These are phyloP conservation scores for Campopleginae sp. DNA, from an alignment of 2,888 invertebrate species.

Conservation along the genomic window DNA sequence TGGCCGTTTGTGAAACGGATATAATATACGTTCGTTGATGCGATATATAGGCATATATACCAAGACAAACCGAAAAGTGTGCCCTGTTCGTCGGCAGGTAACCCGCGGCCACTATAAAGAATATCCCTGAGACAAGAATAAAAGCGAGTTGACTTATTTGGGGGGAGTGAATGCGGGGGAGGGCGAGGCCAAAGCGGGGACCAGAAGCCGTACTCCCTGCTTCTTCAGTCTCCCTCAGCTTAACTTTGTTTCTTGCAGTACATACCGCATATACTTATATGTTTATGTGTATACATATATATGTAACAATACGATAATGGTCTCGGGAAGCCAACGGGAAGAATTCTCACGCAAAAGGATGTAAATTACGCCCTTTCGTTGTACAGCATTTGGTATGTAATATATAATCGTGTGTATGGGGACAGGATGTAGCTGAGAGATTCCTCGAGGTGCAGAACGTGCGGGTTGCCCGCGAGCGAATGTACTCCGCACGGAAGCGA, in stretches of 20 bases:
- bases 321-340: background rate
- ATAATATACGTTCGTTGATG: constrained; percentile 53
- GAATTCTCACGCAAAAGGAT: constrained; percentile 41
- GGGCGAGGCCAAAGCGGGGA: constrained; percentile 60
- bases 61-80: constrained; percentile 41
- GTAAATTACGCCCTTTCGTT: constrained; percentile 40
- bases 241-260: constrained; percentile 16
- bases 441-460: constrained; percentile 60
- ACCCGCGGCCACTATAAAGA: constrained; percentile 77
- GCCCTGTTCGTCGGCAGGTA: constrained; percentile 56
- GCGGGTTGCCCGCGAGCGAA: constrained; percentile 30
- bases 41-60: constrained; percentile 32
- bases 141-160: constrained; percentile 82
- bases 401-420: constrained; percentile 23
- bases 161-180: constrained; percentile 70
- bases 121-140: constrained; percentile 81
- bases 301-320: background rate
- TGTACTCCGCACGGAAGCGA: constrained; percentile 74
- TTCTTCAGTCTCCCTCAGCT: constrained; percentile 23
- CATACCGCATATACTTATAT: background rate
- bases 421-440: constrained; percentile 40
- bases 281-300: constrained; percentile 1
- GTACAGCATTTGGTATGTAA: constrained; percentile 5
- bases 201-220: constrained; percentile 48
- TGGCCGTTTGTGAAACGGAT: constrained; percentile 55